These are phyloP conservation scores for Cephus pulcher DNA, from an alignment of 2,888 invertebrate genomes.

Conservation along the genomic window DNA sequence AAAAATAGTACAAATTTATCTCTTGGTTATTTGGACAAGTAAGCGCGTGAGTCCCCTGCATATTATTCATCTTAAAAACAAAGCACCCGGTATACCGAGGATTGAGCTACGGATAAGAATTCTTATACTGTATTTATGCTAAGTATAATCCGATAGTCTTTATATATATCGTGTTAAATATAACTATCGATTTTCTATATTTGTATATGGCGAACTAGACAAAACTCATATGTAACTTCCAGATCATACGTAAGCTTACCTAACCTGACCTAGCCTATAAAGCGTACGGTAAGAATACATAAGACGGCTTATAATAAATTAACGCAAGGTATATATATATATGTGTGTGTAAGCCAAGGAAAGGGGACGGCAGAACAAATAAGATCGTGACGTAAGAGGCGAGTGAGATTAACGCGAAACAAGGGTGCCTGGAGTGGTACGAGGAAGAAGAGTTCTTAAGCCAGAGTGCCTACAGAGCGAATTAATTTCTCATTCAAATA, in stretches of 20 bases:
- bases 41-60: not conserved
- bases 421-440: not conserved
- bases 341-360: not conserved
- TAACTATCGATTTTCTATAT: not conserved
- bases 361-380: conserved; percentile 23
- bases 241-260: not conserved
- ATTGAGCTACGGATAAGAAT: not conserved
- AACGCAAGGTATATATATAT: not conserved
- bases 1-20: not conserved
- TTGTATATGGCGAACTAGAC: not conserved
- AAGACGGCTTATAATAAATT: not conserved
- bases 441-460: conserved; percentile 10
- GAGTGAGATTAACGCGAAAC: conserved; percentile 23
- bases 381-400: conserved; percentile 24
- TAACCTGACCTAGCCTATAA: not conserved
- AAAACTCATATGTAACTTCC: not conserved
- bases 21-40: not conserved
- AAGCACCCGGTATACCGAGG: not conserved
- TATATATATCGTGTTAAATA: not conserved
- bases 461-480: conserved; percentile 22
- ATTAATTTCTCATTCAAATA: conserved; percentile 39
- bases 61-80: not conserved
- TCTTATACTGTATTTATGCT: not conserved
- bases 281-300: not conserved
- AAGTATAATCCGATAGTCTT: not conserved